Evolutionary conservation across 2,797 vertebrate genomes (phyloP), one percentile per base, ranked within the genome.

Genomic region (Esox masquinongy): DNA sequence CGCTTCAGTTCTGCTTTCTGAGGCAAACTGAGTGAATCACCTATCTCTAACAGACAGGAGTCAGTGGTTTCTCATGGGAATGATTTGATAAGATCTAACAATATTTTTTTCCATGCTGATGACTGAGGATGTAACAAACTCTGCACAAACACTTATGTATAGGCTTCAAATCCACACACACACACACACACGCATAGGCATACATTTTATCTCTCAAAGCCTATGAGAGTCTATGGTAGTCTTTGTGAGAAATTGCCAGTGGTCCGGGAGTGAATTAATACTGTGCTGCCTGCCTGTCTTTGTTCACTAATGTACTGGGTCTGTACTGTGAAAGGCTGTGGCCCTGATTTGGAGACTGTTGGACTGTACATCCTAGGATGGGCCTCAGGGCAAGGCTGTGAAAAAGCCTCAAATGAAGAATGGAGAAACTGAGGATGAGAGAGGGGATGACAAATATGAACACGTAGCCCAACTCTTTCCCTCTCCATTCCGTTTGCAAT

Each of bases 271-370:
- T 63, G 36, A 43, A 4, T 29, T 11, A 47, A 47, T 26, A n/a
- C 34, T 47, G 31, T 43, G 34, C 53, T 29, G 24, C 15, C 11
- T 47, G 29, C 79, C 15, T 78, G 81, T 79, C 90, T 91, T 91
- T 91, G 88, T 92, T 85, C 79, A 79, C 83, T 85, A 88, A 92
- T 90, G 87, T 92, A 92, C 43, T 47, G 9, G 92, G 89, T 90
- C 90, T 88, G 68, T 71, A 72, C 80, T 36, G 64, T 81, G 75
- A 80, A 87, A 82, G 84, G 73, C 22, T 16, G 83, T 74, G 43
- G 63, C 84, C 88, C 2, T 80, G 79, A 91, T 91, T 89, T 88
- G 89, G 88, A 83, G 85, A 82, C 76, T 70, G 69, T 80, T 59
- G 83, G 43, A 78, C 85, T 79, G 79, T 80, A 75, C 77, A 83